A percentile compares a stretch with the other conserved stretches of the same genome.
Conservation (phyloP, 1,140 invertebrate genomes). For the Aphelinus atriplicis region DNA sequence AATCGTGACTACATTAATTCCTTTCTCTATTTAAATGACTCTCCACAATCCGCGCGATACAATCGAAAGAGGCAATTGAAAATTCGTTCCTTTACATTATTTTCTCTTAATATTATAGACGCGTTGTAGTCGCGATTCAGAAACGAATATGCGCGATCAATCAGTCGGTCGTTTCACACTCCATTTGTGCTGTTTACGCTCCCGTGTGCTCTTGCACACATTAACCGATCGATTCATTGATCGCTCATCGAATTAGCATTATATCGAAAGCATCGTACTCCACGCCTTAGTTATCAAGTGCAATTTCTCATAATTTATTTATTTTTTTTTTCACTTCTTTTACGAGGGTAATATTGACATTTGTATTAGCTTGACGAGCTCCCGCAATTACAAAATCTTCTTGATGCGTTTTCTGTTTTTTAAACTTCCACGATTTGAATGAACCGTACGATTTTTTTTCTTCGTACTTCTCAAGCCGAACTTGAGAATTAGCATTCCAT, state of each 20-base stretch:
- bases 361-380: conserved; percentile 40
- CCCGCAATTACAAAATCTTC: conserved; percentile 33
- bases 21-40: conserved; percentile 30
- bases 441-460: background rate
- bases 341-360: conserved; percentile 43
- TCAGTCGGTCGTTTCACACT: conserved; percentile 19
- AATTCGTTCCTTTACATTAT: conserved; percentile 41
- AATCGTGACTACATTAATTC: conserved; percentile 35
- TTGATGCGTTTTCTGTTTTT: background rate
- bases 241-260: conserved; percentile 27
- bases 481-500: no score
- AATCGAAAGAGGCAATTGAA: conserved; percentile 42
- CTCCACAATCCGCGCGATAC: conserved; percentile 39
- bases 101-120: conserved; percentile 31
- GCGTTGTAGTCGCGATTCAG: conserved; percentile 37
- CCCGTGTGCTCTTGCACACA: background rate
- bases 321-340: conserved; percentile 7
- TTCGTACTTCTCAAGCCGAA: background rate
- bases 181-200: background rate
- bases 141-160: conserved; percentile 37
- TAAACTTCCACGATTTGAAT: background rate
- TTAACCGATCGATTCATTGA: conserved; percentile 31
- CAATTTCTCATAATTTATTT: conserved; percentile 9
- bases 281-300: conserved; percentile 36
- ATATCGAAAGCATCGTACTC: conserved; percentile 39